Percentiles rank a stretch among this genome's conserved stretches.
Evolutionary conservation across 2,113 vertebrate genomes (phyloP).

Genomic region (Bagarius yarrelli): DNA sequence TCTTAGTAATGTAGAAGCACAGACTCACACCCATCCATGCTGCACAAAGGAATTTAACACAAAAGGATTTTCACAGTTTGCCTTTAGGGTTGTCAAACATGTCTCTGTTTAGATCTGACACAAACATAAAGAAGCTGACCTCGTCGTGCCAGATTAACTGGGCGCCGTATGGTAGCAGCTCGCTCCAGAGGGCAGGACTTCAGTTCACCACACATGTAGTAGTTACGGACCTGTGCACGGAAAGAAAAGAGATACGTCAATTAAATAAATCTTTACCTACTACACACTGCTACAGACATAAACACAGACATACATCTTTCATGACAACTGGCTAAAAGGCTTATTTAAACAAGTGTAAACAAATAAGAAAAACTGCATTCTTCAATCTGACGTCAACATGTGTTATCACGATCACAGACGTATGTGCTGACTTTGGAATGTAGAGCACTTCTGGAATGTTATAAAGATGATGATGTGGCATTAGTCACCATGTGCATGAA

Average conservation of each 20-base stretch:
- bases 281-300: neutral
- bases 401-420: neutral
- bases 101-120: neutral
- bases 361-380: neutral
- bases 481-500: neutral
- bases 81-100: neutral
- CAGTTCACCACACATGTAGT: constrained; percentile 84
- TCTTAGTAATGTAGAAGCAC: constrained; percentile 20
- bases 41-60: constrained; percentile 6
- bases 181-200: constrained; percentile 79
- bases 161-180: constrained; percentile 80
- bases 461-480: neutral
- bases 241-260: neutral
- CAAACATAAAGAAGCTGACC: constrained; percentile 64
- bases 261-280: neutral
- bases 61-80: constrained; percentile 1
- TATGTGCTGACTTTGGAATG: neutral
- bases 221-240: constrained; percentile 81
- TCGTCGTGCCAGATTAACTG: constrained; percentile 79
- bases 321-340: neutral
- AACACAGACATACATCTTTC: neutral
- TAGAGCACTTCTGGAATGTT: neutral
- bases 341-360: neutral
- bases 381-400: neutral
- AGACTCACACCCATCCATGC: constrained; percentile 3